A percentile compares a stretch with the other conserved stretches of the same genome.
These are phyloP conservation scores for Lasioglossum vierecki DNA, from an alignment of 2,888 invertebrate species.

Conservation along the genomic window DNA sequence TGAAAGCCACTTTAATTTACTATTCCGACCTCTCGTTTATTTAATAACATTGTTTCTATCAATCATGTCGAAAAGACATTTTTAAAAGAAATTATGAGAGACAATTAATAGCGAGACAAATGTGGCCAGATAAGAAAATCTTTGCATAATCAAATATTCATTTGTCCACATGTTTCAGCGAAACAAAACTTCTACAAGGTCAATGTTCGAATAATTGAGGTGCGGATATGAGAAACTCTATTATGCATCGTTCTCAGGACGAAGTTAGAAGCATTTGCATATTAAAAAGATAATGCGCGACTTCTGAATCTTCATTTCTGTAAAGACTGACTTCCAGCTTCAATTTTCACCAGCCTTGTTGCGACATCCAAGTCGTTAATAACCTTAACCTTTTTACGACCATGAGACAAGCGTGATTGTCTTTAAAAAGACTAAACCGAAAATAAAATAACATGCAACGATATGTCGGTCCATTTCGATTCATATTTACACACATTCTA, in stretches of 20 bases:
- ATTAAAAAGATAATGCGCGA: not conserved
- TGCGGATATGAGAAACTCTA: not conserved
- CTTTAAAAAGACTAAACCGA: not conserved
- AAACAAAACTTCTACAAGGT: not conserved
- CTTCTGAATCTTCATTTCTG: not conserved
- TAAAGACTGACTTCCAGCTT: not conserved
- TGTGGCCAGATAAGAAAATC: not conserved
- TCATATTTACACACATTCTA: too few species aligned
- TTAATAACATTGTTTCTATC: not conserved
- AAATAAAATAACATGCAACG: not conserved
- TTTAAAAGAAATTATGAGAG: too few species aligned
- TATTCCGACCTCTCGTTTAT: not conserved
- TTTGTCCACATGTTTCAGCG: not conserved
- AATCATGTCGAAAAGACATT: not conserved
- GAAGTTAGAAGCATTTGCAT: not conserved
- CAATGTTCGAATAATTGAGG: not conserved
- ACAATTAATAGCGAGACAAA: too few species aligned
- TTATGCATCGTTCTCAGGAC: not conserved
- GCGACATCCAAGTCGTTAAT: not conserved
- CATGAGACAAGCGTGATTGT: not conserved
- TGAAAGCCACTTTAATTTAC: not conserved
- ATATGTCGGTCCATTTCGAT: too few species aligned
- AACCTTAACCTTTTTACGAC: slow-evolving; percentile 1
- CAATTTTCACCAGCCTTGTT: not conserved
- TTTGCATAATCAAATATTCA: not conserved